phyloP scores from a whole-genome alignment of 2,797 vertebrate genomes.

The Melanotaenia trifasciata region DNA sequence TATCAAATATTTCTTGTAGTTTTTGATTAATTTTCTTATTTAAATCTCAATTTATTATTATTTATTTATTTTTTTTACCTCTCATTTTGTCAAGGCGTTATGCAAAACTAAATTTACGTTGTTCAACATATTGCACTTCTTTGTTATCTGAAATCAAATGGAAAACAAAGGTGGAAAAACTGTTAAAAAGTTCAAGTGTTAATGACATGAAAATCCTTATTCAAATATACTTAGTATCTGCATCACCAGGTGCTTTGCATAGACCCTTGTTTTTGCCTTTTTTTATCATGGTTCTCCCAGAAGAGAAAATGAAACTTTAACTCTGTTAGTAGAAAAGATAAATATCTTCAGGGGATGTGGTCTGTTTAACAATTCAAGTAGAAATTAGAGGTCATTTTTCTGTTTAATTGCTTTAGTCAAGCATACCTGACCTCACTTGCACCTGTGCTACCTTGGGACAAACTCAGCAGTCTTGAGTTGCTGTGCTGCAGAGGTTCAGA shows the following conservation, averaged over 20 bases:
- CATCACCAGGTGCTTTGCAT: not conserved
- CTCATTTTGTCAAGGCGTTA: too few species aligned
- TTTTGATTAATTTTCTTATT: not conserved
- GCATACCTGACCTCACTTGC: slow-evolving; percentile 7
- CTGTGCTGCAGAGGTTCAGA: not conserved
- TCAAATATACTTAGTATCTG: not conserved
- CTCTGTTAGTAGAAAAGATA: not conserved
- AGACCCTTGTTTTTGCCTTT: not conserved
- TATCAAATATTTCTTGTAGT: not conserved
- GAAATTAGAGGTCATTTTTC: slow-evolving; percentile 2
- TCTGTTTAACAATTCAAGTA: not conserved
- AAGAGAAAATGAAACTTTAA: not conserved
- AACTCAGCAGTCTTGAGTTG: slow-evolving; percentile 1
- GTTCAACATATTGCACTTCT: too few species aligned
- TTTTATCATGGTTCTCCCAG: not conserved
- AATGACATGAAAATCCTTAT: not conserved
- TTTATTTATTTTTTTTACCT: too few species aligned
- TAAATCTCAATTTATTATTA: not conserved
- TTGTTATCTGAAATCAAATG: not conserved
- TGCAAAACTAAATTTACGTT: too few species aligned
- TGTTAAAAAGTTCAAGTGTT: too few species aligned
- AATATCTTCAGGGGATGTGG: not conserved
- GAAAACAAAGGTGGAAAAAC: too few species aligned
- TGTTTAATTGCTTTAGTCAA: slow-evolving; percentile 3
- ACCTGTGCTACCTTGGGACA: slow-evolving; percentile 10